Evolutionary conservation across 2,888 invertebrate species (phyloP).

Genomic region (Megaustenia siamemsis): DNA sequence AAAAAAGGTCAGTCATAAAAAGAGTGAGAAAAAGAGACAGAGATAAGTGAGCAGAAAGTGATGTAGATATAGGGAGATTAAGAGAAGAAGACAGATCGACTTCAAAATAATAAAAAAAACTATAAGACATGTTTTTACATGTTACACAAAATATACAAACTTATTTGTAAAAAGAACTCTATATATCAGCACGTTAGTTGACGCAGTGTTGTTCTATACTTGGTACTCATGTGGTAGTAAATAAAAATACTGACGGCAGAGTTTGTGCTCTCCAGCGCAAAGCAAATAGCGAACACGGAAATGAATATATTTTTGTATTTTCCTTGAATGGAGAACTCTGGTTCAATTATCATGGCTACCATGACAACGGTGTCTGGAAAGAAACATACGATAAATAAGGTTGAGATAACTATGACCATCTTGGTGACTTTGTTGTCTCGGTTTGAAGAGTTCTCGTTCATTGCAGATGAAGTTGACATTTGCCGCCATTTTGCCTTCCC

Average conservation of each 20-base stretch:
- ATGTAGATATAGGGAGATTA: too few species aligned
- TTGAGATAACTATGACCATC: constrained; percentile 15
- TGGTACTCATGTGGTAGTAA: constrained; percentile 38
- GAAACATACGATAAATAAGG: constrained; percentile 21
- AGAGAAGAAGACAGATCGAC: too few species aligned
- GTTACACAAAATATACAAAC: too few species aligned
- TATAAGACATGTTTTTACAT: too few species aligned
- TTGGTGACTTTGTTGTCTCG: constrained; percentile 29
- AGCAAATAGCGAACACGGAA: background rate
- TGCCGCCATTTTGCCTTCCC: constrained; percentile 23
- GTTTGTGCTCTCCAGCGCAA: constrained; percentile 14
- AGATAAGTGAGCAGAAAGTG: too few species aligned
- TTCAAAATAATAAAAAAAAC: too few species aligned
- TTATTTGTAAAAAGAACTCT: too few species aligned
- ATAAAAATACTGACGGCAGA: constrained; percentile 39
- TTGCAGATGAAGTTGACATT: background rate
- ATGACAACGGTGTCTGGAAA: background rate
- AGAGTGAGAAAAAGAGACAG: too few species aligned
- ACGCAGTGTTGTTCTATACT: background rate
- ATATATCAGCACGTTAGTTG: too few species aligned
- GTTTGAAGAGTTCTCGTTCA: background rate
- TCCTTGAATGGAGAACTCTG: constrained; percentile 21
- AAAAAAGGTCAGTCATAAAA: too few species aligned
- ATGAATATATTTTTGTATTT: constrained; percentile 11
- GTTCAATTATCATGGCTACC: constrained; percentile 5